Evolutionary conservation across 1,140 invertebrate species (phyloP).

Genomic region (Hycleus phaleratus): DNA sequence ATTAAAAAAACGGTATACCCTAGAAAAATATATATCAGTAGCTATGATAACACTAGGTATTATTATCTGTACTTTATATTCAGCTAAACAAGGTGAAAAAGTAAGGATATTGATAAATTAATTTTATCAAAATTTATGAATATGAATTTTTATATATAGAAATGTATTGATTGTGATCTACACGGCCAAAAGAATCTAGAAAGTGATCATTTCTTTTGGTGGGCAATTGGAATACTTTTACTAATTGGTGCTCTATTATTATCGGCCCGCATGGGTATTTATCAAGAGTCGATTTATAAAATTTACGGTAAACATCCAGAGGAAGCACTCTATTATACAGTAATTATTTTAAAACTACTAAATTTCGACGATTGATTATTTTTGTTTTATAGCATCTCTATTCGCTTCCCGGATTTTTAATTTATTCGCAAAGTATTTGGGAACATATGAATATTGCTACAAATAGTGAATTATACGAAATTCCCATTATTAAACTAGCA

Average conservation of each 20-base stretch:
- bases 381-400: slow-evolving; percentile 62
- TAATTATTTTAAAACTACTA: slow-evolving; percentile 33
- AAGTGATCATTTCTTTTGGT: slow-evolving; percentile 66
- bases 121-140: background rate
- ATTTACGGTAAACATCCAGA: slow-evolving; percentile 88
- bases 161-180: slow-evolving; percentile 35
- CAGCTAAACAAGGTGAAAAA: slow-evolving; percentile 50
- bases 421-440: slow-evolving; percentile 66
- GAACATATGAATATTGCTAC: slow-evolving; percentile 58
- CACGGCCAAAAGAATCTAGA: slow-evolving; percentile 41
- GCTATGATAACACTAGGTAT: slow-evolving; percentile 90
- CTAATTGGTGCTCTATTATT: slow-evolving; percentile 84
- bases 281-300: slow-evolving; percentile 84
- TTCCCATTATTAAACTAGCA: slow-evolving; percentile 44
- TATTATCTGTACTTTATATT: slow-evolving; percentile 83
- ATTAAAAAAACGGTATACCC: slow-evolving; percentile 74
- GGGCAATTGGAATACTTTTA: slow-evolving; percentile 74
- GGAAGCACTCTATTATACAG: slow-evolving; percentile 91
- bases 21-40: slow-evolving; percentile 87
- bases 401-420: slow-evolving; percentile 76
- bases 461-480: slow-evolving; percentile 45
- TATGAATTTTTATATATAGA: slow-evolving; percentile 20
- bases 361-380: slow-evolving; percentile 1
- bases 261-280: slow-evolving; percentile 94
- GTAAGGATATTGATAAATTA: slow-evolving; percentile 22